phyloP scores from a whole-genome alignment of 1,140 invertebrate species.

The Scaptomyza hsui region DNA sequence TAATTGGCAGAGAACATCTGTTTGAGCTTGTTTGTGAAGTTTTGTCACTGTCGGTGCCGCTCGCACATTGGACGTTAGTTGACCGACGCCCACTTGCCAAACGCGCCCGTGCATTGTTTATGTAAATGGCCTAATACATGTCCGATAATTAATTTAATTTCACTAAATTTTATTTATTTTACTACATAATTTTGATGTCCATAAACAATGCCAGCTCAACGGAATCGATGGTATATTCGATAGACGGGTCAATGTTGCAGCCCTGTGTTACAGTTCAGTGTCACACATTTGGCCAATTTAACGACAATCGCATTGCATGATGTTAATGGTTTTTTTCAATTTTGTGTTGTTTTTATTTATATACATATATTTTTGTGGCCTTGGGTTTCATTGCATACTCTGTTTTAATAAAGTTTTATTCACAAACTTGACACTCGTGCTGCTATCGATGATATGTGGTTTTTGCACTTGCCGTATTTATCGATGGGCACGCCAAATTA shows the following conservation, averaged over 20 bases:
- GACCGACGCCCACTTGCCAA: constrained; percentile 24
- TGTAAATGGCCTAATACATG: constrained; percentile 23
- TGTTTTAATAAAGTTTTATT: neutral
- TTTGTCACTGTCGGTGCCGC: constrained; percentile 20
- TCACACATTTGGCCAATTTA: constrained; percentile 3
- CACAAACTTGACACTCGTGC: neutral
- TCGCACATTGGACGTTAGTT: constrained; percentile 16
- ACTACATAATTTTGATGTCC: constrained; percentile 29
- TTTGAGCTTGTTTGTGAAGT: constrained; percentile 45
- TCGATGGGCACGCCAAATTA: constrained; percentile 1
- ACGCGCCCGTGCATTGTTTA: constrained; percentile 30
- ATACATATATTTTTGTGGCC: no score
- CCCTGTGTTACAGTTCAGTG: constrained; percentile 21
- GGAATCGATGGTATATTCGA: constrained; percentile 8
- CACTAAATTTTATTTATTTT: constrained; percentile 14
- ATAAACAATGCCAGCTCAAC: constrained; percentile 26
- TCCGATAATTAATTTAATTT: neutral
- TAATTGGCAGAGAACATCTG: constrained; percentile 62
- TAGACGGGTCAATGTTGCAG: neutral
- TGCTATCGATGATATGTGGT: constrained; percentile 1
- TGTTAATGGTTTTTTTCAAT: neutral
- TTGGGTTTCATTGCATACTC: neutral
- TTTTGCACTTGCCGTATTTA: neutral
- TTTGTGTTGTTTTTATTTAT: neutral
- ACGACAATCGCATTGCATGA: neutral